Percentiles rank a stretch among this genome's conserved stretches.
Evolutionary conservation across 1,140 invertebrate species (phyloP).

Genomic region (Varroa destructor): DNA sequence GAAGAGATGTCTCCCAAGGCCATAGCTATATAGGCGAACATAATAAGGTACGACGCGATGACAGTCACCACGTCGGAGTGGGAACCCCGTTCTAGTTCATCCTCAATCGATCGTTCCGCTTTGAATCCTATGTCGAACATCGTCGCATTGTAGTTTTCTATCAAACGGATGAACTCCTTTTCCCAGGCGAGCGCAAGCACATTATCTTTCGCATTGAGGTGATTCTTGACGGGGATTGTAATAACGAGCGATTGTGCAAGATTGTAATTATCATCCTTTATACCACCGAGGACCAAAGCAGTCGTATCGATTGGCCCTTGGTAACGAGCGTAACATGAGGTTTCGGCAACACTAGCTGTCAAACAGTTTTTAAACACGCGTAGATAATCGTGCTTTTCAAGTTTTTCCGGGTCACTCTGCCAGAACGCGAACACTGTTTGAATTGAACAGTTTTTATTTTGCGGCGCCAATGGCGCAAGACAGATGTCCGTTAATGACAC

Average conservation of each 20-base stretch:
- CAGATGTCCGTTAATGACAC: slow-evolving; percentile 68
- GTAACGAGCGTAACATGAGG: slow-evolving; percentile 20
- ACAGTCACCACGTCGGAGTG: slow-evolving; percentile 83
- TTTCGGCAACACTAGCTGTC: neutral
- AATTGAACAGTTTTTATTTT: slow-evolving; percentile 60
- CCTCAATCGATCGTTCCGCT: slow-evolving; percentile 68
- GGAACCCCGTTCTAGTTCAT: slow-evolving; percentile 80
- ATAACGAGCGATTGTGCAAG: slow-evolving; percentile 72
- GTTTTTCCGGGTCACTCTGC: slow-evolving; percentile 50
- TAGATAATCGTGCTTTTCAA: slow-evolving; percentile 40
- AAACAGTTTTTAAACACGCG: slow-evolving; percentile 37
- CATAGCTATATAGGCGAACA: slow-evolving; percentile 92
- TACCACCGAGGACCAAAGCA: slow-evolving; percentile 69
- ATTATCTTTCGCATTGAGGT: slow-evolving; percentile 57
- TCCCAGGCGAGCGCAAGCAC: slow-evolving; percentile 75
- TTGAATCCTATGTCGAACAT: slow-evolving; percentile 40
- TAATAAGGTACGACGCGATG: slow-evolving; percentile 83
- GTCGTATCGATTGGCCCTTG: slow-evolving; percentile 25
- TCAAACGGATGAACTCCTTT: slow-evolving; percentile 41
- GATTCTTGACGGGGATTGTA: slow-evolving; percentile 79
- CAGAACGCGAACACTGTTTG: slow-evolving; percentile 83
- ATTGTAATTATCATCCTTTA: slow-evolving; percentile 57
- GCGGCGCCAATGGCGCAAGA: slow-evolving; percentile 57
- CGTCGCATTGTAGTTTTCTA: slow-evolving; percentile 14
- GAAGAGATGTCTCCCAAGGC: slow-evolving; percentile 72